Evolutionary conservation across 92 coral and sea anemone genomes (phyloP).

Genomic region (Metridium senile): DNA sequence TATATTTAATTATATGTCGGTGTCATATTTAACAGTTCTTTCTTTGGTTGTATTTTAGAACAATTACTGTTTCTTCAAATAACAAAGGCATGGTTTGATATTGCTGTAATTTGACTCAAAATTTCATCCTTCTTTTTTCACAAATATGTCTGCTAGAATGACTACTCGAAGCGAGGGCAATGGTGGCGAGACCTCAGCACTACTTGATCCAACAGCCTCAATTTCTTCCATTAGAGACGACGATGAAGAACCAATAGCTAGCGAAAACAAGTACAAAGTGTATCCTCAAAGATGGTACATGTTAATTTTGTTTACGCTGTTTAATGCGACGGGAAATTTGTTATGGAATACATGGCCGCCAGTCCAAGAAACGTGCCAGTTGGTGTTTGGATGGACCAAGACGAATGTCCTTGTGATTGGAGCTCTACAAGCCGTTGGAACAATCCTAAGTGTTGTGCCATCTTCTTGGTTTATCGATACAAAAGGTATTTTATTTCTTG

Average conservation of each 20-base stretch:
- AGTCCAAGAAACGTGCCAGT: slow-evolving; percentile 90
- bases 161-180: slow-evolving; percentile 2
- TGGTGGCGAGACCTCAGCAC: slow-evolving; percentile 25
- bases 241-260: slow-evolving; percentile 1
- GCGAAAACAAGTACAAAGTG: slow-evolving; percentile 37
- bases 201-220: slow-evolving; percentile 45
- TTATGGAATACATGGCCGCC: slow-evolving; percentile 99
- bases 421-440: slow-evolving; percentile 88
- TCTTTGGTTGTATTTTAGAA: not conserved
- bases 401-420: slow-evolving; percentile 86
- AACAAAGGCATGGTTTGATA: not conserved
- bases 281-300: slow-evolving; percentile 91
- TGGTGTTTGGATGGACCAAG: slow-evolving; percentile 85
- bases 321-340: slow-evolving; percentile 76
- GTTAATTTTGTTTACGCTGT: slow-evolving; percentile 64
- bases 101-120: not conserved
- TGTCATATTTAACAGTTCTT: not conserved
- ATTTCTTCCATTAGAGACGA: slow-evolving; percentile 24
- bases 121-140: not conserved
- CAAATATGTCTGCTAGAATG: slow-evolving; percentile 5
- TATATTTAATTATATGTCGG: not conserved
- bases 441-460: slow-evolving; percentile 84
- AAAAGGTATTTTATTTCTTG: slow-evolving; percentile 77
- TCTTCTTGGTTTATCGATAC: slow-evolving; percentile 95
- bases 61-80: not conserved